Evolutionary conservation across 2,797 vertebrate species (phyloP).

Genomic region (Epinephelus coioides): DNA sequence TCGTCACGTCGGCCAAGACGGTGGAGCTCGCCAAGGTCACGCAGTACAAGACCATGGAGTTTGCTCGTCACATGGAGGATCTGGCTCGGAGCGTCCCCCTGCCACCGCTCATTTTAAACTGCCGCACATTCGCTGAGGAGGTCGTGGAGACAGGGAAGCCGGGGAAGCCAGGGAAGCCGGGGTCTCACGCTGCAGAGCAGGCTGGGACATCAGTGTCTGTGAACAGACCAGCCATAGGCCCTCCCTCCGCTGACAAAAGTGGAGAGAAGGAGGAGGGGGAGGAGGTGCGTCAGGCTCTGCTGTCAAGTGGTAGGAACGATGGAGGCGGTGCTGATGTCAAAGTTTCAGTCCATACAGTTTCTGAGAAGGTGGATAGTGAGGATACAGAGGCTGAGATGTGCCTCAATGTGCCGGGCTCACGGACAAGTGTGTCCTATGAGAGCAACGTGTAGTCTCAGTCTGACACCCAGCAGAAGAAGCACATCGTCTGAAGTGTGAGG

Average conservation of each 20-base stretch:
- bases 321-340: background rate
- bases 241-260: rapidly evolving
- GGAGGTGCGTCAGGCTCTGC: conserved; percentile 35
- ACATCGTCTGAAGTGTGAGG: background rate
- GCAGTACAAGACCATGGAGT: conserved; percentile 96
- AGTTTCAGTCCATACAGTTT: conserved; percentile 43
- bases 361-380: background rate
- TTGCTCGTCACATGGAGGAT: conserved; percentile 95
- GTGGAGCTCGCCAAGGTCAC: conserved; percentile 96
- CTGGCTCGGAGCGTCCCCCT: conserved; percentile 94
- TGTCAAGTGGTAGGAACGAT: background rate
- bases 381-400: background rate
- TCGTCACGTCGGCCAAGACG: conserved; percentile 94
- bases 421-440: conserved; percentile 4
- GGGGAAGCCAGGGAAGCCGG: conserved; percentile 81
- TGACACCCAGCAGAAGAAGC: background rate
- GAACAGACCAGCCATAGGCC: conserved; percentile 67
- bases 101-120: conserved; percentile 93
- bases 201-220: conserved; percentile 48
- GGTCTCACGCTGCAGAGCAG: conserved; percentile 75
- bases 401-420: background rate
- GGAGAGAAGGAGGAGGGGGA: conserved; percentile 74
- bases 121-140: conserved; percentile 87
- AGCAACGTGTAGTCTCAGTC: conserved; percentile 5
- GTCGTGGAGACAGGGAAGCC: conserved; percentile 74